These are phyloP conservation scores for Drosophila kanekoi DNA, from an alignment of 2,888 invertebrate species.

Conservation along the genomic window DNA sequence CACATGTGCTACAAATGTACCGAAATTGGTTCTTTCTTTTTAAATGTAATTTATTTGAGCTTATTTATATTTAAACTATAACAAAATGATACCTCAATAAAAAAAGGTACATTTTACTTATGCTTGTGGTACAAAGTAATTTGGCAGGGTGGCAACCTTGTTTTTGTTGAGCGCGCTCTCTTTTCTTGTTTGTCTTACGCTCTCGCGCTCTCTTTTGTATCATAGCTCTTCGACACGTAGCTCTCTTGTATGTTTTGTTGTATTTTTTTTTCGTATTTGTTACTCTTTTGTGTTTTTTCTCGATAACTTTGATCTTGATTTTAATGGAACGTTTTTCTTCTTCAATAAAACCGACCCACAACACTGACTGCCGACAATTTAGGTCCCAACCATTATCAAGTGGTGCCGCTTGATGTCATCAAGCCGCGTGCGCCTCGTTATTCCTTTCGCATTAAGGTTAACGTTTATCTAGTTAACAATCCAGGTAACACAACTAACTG, in stretches of 20 bases:
- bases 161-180: background rate
- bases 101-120: too few species aligned
- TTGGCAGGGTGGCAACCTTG: background rate
- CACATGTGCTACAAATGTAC: background rate
- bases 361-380: conserved; percentile 38
- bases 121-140: background rate
- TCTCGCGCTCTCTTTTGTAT: conserved; percentile 16
- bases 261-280: conserved; percentile 27
- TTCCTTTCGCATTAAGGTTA: conserved; percentile 84
- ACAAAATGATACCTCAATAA: too few species aligned
- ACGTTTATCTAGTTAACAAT: conserved; percentile 80
- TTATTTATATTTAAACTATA: too few species aligned
- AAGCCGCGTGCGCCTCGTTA: conserved; percentile 85
- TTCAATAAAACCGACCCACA: conserved; percentile 34
- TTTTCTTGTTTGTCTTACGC: background rate
- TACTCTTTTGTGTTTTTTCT: conserved; percentile 3
- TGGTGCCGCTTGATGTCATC: conserved; percentile 87
- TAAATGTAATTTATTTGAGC: too few species aligned
- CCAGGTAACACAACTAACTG: conserved; percentile 83
- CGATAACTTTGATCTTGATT: conserved; percentile 32
- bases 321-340: conserved; percentile 60
- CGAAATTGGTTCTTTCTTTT: background rate
- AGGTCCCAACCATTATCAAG: conserved; percentile 85
- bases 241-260: conserved; percentile 17
- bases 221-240: conserved; percentile 19